Base-by-base conservation (phyloP, 2,797 vertebrate genomes). In the Arrhamphus sclerolepis region DNA sequence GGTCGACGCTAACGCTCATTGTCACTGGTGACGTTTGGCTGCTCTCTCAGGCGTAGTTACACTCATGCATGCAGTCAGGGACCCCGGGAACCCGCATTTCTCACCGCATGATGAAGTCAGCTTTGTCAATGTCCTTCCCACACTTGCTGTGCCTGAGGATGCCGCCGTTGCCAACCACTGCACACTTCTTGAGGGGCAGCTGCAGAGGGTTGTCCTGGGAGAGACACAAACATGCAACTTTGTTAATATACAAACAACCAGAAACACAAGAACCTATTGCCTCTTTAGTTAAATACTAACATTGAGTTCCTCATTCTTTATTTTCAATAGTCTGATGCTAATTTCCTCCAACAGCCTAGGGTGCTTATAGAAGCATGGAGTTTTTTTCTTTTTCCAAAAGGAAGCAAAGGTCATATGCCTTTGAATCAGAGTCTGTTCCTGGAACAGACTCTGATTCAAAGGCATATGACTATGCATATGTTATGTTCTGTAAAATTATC, bases 91-190 rank as follows among this genome's bases (percentile, higher is more conserved):
- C 18, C 9, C 16, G 17, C 18, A n/a, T 20, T 46, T 46, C 87
- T 90, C 70, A 99, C 97, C 97, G 89, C 94, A 99, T 95, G 89
- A 99, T 87, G 83, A 98, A 98, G 87, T 96, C 90, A 1, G 95
- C 95, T 84, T 84, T 89, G 90, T 99, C 95, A 48, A 99, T 98
- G 71, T 95, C 91, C 51, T 70, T 88, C 56, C 97, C 97, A 17
- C 97, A 99, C 85, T 92, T 82, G 74, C 96, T 98, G 85, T 90
- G 91, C 73, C 95, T 94, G 85, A 99, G 92, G 83, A 98, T 95
- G 57, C 97, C 97, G 18, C 97, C 95, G 4, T 98, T 99, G 59
- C 97, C 97, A 78, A 99, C 97, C 84, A 99, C 96, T 0, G 95
- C 94, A 4, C 97, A 99, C 84, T 91, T 98, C 93, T 96, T 98